Evolutionary conservation across 2,797 vertebrate species (phyloP), one percentile per base, ranked within the genome.

Genomic region (Coregonus suidteri): DNA sequence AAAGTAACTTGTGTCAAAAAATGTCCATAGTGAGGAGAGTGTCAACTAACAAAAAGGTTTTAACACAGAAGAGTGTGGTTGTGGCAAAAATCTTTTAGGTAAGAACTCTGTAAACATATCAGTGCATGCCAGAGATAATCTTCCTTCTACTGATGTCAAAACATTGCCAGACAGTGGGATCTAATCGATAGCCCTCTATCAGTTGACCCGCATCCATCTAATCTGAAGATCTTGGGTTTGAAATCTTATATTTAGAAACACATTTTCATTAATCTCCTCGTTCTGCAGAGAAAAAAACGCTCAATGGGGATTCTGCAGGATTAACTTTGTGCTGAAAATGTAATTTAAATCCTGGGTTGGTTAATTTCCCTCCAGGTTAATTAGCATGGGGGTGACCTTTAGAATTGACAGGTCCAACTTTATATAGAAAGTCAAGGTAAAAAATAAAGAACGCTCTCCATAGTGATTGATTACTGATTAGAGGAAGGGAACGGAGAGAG

Each of bases 361-460:
- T 92, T 94, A 89, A 95, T 95, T 95, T 95, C 92, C 91, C 93
- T 88, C 91, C 92, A 91, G 92, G 91, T 93, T 95, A 96, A 95
- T 95, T 94, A 95, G 93, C 92, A 91, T 87, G 84, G 88, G 83
- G 77, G 81, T 92, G 92, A 94, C 92, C 94, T 95, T 94, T 94
- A 81, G 81, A 90, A 89, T 71, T 87, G 91, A 94, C 91, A 95
- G 88, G 87, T 89, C 85, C 88, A 93, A 94, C 93, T 94, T 94
- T 89, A 94, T 91, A 88, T 89, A 86, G 89, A 94, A 93, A 93
- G 93, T 88, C 91, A 94, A 91, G 88, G 93, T 94, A 94, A 92
- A 91, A 93, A 91, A 92, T 90, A 77, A 84, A 87, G 25, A 25
- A 25, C 86, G 31, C 90, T 90, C 85, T 82, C 80, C 81, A 81